Conservation (phyloP, 2,113 vertebrate species). For the Myanophis thanlyinensis region DNA sequence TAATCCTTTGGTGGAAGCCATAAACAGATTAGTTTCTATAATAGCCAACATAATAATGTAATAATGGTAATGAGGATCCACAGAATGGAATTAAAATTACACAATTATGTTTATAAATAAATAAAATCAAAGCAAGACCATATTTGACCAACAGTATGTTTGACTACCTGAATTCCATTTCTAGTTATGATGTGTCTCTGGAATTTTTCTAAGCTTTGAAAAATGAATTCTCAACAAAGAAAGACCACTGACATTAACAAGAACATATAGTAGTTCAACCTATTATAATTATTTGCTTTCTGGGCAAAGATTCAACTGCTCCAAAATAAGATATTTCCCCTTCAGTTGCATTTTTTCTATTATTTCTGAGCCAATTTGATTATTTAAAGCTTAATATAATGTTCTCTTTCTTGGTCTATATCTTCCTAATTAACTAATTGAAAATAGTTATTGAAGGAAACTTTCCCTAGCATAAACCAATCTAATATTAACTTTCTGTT, state of each 20-base stretch:
- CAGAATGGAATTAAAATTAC: background rate
- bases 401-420: background rate
- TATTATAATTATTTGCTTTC: background rate
- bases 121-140: background rate
- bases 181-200: background rate
- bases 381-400: background rate
- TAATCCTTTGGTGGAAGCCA: background rate
- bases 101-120: background rate
- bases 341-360: background rate
- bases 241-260: background rate
- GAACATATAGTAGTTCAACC: fast-evolving
- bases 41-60: background rate
- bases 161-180: background rate
- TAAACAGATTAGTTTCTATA: background rate
- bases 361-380: background rate
- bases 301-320: background rate
- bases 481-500: background rate
- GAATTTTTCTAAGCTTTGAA: background rate
- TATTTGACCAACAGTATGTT: background rate
- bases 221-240: background rate
- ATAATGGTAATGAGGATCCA: background rate
- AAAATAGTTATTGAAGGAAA: background rate
- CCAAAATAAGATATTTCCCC: background rate
- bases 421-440: background rate
- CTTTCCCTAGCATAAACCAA: background rate